Base-by-base conservation (phyloP, 2,888 invertebrate species). In the Cerastis leucographa region DNA sequence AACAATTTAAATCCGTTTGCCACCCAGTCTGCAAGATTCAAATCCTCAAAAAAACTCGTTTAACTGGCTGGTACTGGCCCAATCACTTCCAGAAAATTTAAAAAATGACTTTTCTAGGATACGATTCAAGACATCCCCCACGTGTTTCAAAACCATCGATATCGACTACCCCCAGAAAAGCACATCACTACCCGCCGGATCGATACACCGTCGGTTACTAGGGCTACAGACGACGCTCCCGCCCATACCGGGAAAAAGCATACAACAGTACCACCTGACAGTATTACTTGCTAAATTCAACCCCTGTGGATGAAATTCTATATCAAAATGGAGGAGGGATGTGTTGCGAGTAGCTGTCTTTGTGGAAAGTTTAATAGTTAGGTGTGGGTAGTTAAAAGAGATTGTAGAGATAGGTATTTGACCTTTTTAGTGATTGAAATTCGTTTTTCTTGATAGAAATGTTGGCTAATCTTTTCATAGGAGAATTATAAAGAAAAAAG, bases 161-260 rank as follows among this genome's bases (percentile, higher is more conserved):
- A 73, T 85, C 80, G 80, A 75, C 29, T 71, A 70, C 0, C 0
- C 11, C 1, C 0, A 1, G 0, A 5, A 22, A 49, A 0, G 22
- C 29, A 54, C 86, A 85, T 74, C 86, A 75, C 92, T 93, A 90
- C 14, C 61, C 46, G 77, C 79, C 77, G 73, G 91, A 93, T 93
- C 93, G 92, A 93, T 93, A 92, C 78, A 79, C 90, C 87, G 92
- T 89, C 92, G 90, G 93, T 93, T 93, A 90, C 93, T 91, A 91
- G 89, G 92, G 88, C 90, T 92, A 92, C 93, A 88, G 91, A 88
- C 87, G 85, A 61, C 88, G 88, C 85, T 73, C 89, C 87, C 87
- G 78, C 83, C 81, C 74, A 78, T 81, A 76, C 71, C 66, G 70
- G 80, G 80, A 85, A 80, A 74, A 85, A 71, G 76, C 71, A 70